A percentile compares a stretch with the other conserved stretches of the same genome.
Conservation (phyloP, 2,888 invertebrate species). For the Globia sparganii region DNA sequence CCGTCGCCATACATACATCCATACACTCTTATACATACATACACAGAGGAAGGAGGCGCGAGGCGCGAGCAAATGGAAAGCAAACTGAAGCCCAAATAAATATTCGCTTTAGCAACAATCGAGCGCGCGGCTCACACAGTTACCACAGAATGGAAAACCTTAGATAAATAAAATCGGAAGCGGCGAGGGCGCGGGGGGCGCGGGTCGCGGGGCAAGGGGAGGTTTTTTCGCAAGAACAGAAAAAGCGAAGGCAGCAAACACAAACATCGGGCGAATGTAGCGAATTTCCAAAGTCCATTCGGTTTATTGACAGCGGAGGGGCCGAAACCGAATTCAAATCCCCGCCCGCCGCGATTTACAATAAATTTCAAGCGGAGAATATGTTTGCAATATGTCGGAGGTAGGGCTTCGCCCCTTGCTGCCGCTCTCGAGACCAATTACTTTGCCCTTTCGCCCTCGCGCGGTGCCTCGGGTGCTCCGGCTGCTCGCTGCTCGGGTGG, state of each 20-base stretch:
- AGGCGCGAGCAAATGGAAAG: conserved; percentile 77
- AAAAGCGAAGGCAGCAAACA: conserved; percentile 87
- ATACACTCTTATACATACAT: conserved; percentile 21
- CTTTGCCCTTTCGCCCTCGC: conserved; percentile 76
- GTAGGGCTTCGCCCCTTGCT: conserved; percentile 67
- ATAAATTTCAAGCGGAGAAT: conserved; percentile 89
- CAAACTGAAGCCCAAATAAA: conserved; percentile 88
- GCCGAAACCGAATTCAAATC: conserved; percentile 80
- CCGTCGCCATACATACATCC: conserved; percentile 41
- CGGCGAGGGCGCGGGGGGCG: conserved; percentile 65
- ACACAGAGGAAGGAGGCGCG: conserved; percentile 44
- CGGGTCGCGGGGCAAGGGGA: conserved; percentile 53
- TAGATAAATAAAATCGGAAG: conserved; percentile 89
- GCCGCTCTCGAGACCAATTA: conserved; percentile 74
- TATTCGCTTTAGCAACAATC: conserved; percentile 89
- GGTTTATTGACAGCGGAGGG: conserved; percentile 86
- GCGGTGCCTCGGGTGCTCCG: conserved; percentile 38
- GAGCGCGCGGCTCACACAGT: conserved; percentile 88
- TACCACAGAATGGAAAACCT: conserved; percentile 89
- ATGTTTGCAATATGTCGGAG: conserved; percentile 88
- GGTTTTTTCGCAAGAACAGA: conserved; percentile 78
- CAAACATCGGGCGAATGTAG: conserved; percentile 88
- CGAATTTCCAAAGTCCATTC: conserved; percentile 88
- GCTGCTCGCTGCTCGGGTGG: conserved; percentile 32
- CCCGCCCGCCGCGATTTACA: conserved; percentile 87